A percentile compares a stretch with the other conserved stretches of the same genome.
Conservation (phyloP, 1,140 invertebrate species). For the Streblospio benedicti region DNA sequence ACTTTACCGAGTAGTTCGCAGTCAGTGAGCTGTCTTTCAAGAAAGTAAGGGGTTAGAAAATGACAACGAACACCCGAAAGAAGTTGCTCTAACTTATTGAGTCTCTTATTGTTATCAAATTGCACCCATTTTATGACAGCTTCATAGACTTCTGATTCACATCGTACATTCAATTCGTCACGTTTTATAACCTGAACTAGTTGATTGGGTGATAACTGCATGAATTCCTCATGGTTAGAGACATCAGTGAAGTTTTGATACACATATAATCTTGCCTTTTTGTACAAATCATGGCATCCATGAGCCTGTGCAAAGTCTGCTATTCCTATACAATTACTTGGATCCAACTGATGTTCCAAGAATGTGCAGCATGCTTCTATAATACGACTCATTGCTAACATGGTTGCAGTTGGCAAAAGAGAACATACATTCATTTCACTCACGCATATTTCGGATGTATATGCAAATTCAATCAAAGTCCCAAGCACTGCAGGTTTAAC, state of each 20-base stretch:
- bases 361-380: conserved; percentile 84
- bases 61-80: conserved; percentile 78
- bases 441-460: conserved; percentile 76
- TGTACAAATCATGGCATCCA: conserved; percentile 70
- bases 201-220: conserved; percentile 69
- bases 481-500: conserved; percentile 78
- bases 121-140: conserved; percentile 82
- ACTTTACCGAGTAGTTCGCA: conserved; percentile 72
- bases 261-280: conserved; percentile 80
- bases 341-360: conserved; percentile 78
- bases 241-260: conserved; percentile 82
- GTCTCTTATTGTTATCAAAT: conserved; percentile 73
- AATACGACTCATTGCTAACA: conserved; percentile 86
- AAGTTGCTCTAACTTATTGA: conserved; percentile 76
- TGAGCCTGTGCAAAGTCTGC: conserved; percentile 85
- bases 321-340: conserved; percentile 87
- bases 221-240: conserved; percentile 81
- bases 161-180: conserved; percentile 80
- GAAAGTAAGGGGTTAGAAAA: conserved; percentile 80
- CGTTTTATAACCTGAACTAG: conserved; percentile 70
- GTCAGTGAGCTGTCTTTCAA: conserved; percentile 82
- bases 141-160: conserved; percentile 80
- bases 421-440: conserved; percentile 86
- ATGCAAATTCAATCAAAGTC: conserved; percentile 78
- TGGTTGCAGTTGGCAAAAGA: conserved; percentile 78